These are phyloP conservation scores for Prionace glauca DNA, from an alignment of 2,797 vertebrate genomes.

Conservation along the genomic window DNA sequence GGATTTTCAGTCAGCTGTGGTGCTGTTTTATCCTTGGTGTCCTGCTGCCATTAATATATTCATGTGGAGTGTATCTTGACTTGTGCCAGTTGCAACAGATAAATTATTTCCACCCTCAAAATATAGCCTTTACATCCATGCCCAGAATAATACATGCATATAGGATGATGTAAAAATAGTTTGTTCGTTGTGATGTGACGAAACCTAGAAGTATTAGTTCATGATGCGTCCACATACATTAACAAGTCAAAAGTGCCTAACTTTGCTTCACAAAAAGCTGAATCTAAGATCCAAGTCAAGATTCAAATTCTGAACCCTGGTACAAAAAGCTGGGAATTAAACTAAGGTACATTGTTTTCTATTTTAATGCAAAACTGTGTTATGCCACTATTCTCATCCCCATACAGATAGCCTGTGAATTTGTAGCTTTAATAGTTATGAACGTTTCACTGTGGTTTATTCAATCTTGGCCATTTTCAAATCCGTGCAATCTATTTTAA, in stretches of 20 bases:
- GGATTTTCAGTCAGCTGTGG: slow-evolving; percentile 31
- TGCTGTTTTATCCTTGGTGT: slow-evolving; percentile 30
- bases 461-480: not conserved
- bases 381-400: not conserved
- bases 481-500: not conserved
- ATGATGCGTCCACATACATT: not conserved
- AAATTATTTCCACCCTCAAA: slow-evolving; percentile 1
- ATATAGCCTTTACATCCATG: not conserved
- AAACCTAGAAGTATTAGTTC: not conserved
- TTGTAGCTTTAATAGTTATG: not conserved
- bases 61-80: slow-evolving; percentile 16
- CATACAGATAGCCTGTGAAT: not conserved
- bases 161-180: not conserved
- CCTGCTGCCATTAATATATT: slow-evolving; percentile 15
- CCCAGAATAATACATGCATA: not conserved
- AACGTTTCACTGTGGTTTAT: not conserved
- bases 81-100: not conserved
- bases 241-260: not conserved
- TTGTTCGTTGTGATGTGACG: not conserved
- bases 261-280: not conserved
- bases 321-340: not conserved
- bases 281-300: not conserved
- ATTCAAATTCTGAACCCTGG: not conserved
- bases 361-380: not conserved
- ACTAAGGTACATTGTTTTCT: not conserved